Evolutionary conservation across 2,888 invertebrate genomes (phyloP).

Genomic region (Zygaena filipendulae): DNA sequence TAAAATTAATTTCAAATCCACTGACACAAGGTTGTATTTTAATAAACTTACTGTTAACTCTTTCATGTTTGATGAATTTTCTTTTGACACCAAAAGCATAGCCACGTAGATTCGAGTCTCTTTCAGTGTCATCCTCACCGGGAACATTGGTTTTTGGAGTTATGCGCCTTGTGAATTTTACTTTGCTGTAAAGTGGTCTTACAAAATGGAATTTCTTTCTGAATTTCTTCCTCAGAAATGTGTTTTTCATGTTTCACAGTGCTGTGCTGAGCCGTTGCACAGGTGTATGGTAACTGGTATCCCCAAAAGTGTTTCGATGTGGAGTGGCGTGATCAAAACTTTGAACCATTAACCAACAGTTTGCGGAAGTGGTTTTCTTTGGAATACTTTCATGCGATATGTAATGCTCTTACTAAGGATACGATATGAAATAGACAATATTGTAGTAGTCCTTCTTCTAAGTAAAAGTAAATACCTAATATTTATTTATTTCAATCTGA

Average conservation of each 20-base stretch:
- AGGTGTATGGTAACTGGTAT: slow-evolving; percentile 21
- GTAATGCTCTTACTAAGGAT: slow-evolving; percentile 21
- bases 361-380: slow-evolving; percentile 27
- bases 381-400: slow-evolving; percentile 25
- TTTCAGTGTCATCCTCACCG: slow-evolving; percentile 20
- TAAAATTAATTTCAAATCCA: no score
- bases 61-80: no score
- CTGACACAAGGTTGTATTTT: no score
- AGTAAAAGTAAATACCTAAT: no score
- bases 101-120: slow-evolving; percentile 29
- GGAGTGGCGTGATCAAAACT: slow-evolving; percentile 29
- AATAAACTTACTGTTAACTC: slow-evolving; percentile 19
- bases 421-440: no score
- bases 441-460: no score
- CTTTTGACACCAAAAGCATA: slow-evolving; percentile 29
- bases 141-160: not conserved
- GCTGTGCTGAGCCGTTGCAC: no score
- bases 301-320: slow-evolving; percentile 20
- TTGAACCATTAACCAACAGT: slow-evolving; percentile 26
- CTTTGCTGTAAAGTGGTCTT: slow-evolving; percentile 44
- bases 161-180: slow-evolving; percentile 13
- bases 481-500: no score
- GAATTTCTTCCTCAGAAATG: slow-evolving; percentile 30
- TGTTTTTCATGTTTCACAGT: slow-evolving; percentile 26
- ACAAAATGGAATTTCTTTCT: slow-evolving; percentile 36